Conservation (phyloP, 2,113 vertebrate species). For the Laticauda laticaudata region DNA sequence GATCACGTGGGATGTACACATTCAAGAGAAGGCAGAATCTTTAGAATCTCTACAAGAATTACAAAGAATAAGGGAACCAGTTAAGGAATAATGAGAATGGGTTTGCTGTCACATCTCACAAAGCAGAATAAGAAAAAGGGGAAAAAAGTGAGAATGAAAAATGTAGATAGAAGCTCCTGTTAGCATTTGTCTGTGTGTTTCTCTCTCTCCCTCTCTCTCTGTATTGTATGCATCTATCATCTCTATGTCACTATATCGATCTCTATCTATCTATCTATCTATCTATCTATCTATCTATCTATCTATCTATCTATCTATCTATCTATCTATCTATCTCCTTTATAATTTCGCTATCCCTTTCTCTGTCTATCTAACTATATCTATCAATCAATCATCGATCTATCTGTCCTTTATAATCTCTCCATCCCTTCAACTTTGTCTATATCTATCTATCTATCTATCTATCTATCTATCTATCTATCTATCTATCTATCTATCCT, state of each 20-base stretch:
- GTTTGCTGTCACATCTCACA: constrained; percentile 1
- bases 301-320: no score
- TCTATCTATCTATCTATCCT: no score
- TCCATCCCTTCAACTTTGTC: no score
- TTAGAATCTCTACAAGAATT: background rate
- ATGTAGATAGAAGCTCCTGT: constrained; percentile 1
- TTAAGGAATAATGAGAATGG: background rate
- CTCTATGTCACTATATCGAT: background rate
- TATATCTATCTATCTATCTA: no score
- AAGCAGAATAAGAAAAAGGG: background rate
- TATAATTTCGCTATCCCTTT: no score
- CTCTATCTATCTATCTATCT: no score
- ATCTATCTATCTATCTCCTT: no score
- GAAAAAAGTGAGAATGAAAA: background rate
- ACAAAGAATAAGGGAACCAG: background rate
- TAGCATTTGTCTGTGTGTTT: background rate
- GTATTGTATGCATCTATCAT: background rate
- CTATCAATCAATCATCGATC: no score
- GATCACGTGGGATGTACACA: background rate
- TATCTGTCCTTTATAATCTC: no score
- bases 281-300: no score
- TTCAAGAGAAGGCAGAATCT: background rate
- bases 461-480: no score
- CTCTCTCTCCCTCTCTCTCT: background rate
- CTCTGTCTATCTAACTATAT: no score